Base-by-base conservation (phyloP, 2,888 invertebrate genomes). In the Drosophila tripunctata region DNA sequence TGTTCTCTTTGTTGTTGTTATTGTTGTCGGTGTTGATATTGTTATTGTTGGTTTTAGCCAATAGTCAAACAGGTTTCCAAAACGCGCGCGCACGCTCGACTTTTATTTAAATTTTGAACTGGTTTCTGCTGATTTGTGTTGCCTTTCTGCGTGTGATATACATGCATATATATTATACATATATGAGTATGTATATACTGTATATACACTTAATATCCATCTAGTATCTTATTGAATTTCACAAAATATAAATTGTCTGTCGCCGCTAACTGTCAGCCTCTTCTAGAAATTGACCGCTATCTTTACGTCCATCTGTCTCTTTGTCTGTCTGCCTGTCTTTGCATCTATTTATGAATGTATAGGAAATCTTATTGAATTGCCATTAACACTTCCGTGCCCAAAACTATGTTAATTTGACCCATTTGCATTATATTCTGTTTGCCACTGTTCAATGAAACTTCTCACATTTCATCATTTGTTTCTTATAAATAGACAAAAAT, bases 51-150 rank as follows among this genome's bases (percentile, higher is more conserved):
- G 45, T 72, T 81, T 75, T 62, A 48, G 60, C 63, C 67, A 74
- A 78, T 75, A 72, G 62, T 21, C 65, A 69, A 81, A 86, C 80
- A 24, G 74, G 86, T 86, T 86, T 74, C 64, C 30, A 77, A 77
- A 80, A 63, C 63, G 79, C 65, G 74, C 76, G 80, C 80, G 80
- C 83, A 74, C 77, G 83, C 74, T 82, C 78, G 81, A 60, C 68
- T 77, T 82, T 83, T 86, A 82, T 82, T 82, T 83, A 82, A 82
- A 86, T 82, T 82, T 83, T 82, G 87, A 82, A 82, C 81, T 82
- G 86, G 86, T 82, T 82, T 82, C 65, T 66, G 71, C 87, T 82
- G 81, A 82, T 82, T 82, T 86, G 80, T 86, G 68, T 41, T 79
- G 65, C 67, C 50, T 69, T 72, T 66, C 62, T 57, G 82, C 70